Percentiles rank a stretch among this genome's conserved stretches.
Conservation (phyloP, 2,113 vertebrate genomes). For the Terrapene triunguis region DNA sequence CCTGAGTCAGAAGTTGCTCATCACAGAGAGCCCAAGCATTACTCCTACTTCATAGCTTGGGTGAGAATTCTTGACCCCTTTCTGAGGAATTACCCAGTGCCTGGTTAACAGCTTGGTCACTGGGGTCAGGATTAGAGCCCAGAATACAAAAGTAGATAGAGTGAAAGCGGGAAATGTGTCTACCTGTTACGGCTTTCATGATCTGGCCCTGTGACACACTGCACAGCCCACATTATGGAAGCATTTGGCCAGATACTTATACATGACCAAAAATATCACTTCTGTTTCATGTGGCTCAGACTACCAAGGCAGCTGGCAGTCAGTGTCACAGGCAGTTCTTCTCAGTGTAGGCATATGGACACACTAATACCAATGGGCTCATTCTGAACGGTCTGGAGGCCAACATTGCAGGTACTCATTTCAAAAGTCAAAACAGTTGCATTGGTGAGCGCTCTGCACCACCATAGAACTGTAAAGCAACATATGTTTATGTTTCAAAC, state of each 20-base stretch:
- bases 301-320: background rate
- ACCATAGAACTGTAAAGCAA: constrained; percentile 58
- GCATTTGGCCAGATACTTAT: background rate
- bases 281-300: background rate
- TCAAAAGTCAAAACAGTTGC: background rate
- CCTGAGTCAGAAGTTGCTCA: background rate
- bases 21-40: accelerated
- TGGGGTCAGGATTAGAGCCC: background rate
- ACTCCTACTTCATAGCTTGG: accelerated
- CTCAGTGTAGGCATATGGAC: background rate
- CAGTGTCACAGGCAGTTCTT: background rate
- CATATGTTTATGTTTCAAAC: constrained; percentile 81
- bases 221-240: background rate
- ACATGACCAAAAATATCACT: background rate
- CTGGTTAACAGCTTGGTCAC: background rate
- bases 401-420: background rate
- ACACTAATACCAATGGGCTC: background rate
- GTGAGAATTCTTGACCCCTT: background rate
- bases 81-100: background rate
- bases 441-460: constrained; percentile 2
- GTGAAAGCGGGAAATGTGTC: background rate
- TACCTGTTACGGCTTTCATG: background rate
- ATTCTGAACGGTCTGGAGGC: background rate
- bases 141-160: background rate
- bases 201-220: background rate